Percentiles rank a stretch among this genome's conserved stretches.
Conservation (phyloP, 2,113 vertebrate genomes). For the Cynopterus brachyotis region DNA sequence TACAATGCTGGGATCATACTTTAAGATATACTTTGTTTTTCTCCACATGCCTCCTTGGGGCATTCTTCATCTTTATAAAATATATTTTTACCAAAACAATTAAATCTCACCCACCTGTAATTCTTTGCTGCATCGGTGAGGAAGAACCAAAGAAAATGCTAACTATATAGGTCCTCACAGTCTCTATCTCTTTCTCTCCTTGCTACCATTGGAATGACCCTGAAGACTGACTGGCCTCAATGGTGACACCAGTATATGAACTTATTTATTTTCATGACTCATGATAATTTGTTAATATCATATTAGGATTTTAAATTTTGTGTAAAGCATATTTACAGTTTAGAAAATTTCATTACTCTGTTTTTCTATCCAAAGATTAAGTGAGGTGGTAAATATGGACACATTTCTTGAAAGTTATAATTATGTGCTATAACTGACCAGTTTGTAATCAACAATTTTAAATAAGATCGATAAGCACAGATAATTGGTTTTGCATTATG, state of each 20-base stretch:
- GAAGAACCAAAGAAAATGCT: too few relatives aligned
- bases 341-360: background rate
- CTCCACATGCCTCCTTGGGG: too few relatives aligned
- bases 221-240: too few relatives aligned
- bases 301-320: background rate
- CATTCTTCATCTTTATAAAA: too few relatives aligned
- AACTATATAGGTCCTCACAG: too few relatives aligned
- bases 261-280: background rate
- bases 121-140: too few relatives aligned
- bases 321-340: background rate
- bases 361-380: background rate
- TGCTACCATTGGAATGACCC: too few relatives aligned
- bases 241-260: background rate
- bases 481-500: background rate
- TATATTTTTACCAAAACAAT: too few relatives aligned
- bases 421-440: background rate
- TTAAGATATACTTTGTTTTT: too few relatives aligned
- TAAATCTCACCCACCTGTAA: too few relatives aligned
- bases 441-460: background rate
- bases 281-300: background rate
- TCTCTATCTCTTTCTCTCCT: too few relatives aligned
- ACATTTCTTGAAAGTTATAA: background rate
- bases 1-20: too few relatives aligned
- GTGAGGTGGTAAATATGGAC: background rate
- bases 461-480: background rate